phyloP scores from a whole-genome alignment of 2,888 invertebrate genomes.

The Drosophila eohydei region DNA sequence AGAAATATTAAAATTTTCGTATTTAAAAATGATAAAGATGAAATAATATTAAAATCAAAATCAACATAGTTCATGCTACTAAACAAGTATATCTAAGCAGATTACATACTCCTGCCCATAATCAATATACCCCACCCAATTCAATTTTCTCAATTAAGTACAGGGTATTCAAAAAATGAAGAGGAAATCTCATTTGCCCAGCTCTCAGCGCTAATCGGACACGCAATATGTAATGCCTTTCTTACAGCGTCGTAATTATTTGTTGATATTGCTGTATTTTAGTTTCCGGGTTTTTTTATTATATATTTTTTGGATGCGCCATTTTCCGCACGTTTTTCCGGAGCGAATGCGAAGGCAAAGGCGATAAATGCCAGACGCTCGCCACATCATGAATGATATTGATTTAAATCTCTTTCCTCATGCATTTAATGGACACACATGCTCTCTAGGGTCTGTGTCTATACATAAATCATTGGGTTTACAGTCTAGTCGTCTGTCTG shows the following conservation, averaged over 20 bases:
- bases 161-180: slow-evolving; percentile 12
- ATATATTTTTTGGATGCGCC: slow-evolving; percentile 55
- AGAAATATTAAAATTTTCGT: not conserved
- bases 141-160: not conserved
- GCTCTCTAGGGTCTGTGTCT: not conserved
- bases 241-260: slow-evolving; percentile 55
- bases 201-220: slow-evolving; percentile 41
- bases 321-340: slow-evolving; percentile 65
- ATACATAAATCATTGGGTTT: slow-evolving; percentile 28
- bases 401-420: slow-evolving; percentile 36
- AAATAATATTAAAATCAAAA: too few species aligned
- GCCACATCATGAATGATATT: slow-evolving; percentile 40
- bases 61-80: too few species aligned
- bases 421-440: slow-evolving; percentile 35
- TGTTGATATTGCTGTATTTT: slow-evolving; percentile 48
- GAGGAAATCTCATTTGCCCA: slow-evolving; percentile 30
- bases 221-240: slow-evolving; percentile 62
- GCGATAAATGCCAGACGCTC: slow-evolving; percentile 52
- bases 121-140: not conserved
- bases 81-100: not conserved
- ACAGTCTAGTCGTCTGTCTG: slow-evolving; percentile 25
- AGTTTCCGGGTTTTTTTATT: slow-evolving; percentile 52
- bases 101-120: not conserved
- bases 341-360: slow-evolving; percentile 5
- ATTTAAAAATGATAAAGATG: too few species aligned